Percentiles rank a stretch among this genome's conserved stretches.
phyloP scores from a whole-genome alignment of 2,113 vertebrate species.

The Bubo blakistoni region DNA sequence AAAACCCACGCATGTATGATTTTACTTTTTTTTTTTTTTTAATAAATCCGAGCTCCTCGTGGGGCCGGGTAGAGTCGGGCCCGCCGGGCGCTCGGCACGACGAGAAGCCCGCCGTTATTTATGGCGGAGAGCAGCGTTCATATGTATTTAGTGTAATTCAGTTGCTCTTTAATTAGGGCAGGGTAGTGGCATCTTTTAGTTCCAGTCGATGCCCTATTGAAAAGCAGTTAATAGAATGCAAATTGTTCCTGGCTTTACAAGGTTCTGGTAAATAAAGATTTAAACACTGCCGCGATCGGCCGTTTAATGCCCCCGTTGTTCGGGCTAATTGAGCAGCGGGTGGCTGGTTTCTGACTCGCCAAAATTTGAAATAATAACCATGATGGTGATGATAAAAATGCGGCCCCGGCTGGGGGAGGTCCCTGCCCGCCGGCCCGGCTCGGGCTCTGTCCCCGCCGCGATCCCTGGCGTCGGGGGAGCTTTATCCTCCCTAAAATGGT shows the following conservation, averaged over 20 bases:
- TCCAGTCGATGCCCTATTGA: slow-evolving; percentile 94
- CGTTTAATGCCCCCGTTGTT: slow-evolving; percentile 88
- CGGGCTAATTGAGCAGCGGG: slow-evolving; percentile 86
- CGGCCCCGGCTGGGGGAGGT: background rate
- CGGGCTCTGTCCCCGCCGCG: background rate
- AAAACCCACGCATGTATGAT: background rate
- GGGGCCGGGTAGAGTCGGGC: background rate
- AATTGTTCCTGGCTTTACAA: slow-evolving; percentile 91
- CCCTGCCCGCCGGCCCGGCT: background rate
- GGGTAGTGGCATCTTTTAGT: slow-evolving; percentile 91
- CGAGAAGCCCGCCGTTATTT: slow-evolving; percentile 51
- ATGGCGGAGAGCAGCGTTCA: slow-evolving; percentile 53
- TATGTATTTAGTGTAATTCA: slow-evolving; percentile 82
- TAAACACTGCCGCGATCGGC: slow-evolving; percentile 88
- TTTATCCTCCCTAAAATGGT: background rate
- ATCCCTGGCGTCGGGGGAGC: background rate
- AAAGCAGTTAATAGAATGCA: slow-evolving; percentile 97
- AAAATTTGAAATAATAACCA: slow-evolving; percentile 19
- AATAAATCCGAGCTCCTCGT: background rate
- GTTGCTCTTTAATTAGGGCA: slow-evolving; percentile 87
- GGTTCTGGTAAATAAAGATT: slow-evolving; percentile 96
- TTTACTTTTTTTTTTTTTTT: background rate
- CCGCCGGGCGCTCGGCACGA: background rate
- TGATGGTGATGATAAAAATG: background rate
- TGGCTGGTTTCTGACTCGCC: slow-evolving; percentile 76